phyloP scores from a whole-genome alignment of 2,113 vertebrate species.

The Myxocyprinus asiaticus region DNA sequence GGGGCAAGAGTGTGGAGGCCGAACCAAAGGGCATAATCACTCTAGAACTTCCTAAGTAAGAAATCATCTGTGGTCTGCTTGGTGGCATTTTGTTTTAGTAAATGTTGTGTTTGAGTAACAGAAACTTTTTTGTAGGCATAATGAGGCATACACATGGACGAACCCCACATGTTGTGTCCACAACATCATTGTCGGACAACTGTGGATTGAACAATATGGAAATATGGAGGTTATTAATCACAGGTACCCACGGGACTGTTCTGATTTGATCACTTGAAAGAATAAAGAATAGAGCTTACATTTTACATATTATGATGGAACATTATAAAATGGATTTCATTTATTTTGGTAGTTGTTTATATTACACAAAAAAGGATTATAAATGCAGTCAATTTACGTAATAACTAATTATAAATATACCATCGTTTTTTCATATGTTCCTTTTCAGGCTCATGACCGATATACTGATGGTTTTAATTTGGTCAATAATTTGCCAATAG shows the following conservation, averaged over 20 bases:
- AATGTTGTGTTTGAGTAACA: background rate
- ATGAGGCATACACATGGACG: constrained; percentile 95
- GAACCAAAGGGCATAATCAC: constrained; percentile 96
- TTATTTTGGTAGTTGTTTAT: too few relatives aligned
- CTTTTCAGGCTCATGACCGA: too few relatives aligned
- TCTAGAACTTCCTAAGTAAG: constrained; percentile 95
- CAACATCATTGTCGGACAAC: constrained; percentile 97
- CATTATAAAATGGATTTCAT: too few relatives aligned
- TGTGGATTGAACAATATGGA: constrained; percentile 99
- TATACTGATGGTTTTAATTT: too few relatives aligned
- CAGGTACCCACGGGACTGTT: constrained; percentile 74
- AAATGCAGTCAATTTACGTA: too few relatives aligned
- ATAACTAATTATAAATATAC: too few relatives aligned
- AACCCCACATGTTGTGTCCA: constrained; percentile 98
- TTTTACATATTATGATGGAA: too few relatives aligned
- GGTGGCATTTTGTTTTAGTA: background rate
- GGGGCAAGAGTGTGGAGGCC: constrained; percentile 98
- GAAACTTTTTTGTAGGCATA: constrained; percentile 73
- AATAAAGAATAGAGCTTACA: too few relatives aligned
- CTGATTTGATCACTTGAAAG: background rate
- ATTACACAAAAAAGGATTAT: too few relatives aligned
- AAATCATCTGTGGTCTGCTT: background rate
- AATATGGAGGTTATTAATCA: constrained; percentile 93
- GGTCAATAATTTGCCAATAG: too few relatives aligned
- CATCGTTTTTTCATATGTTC: too few relatives aligned